These are phyloP conservation scores for Avahi laniger DNA, from an alignment of 2,797 vertebrate genomes.

Conservation along the genomic window DNA sequence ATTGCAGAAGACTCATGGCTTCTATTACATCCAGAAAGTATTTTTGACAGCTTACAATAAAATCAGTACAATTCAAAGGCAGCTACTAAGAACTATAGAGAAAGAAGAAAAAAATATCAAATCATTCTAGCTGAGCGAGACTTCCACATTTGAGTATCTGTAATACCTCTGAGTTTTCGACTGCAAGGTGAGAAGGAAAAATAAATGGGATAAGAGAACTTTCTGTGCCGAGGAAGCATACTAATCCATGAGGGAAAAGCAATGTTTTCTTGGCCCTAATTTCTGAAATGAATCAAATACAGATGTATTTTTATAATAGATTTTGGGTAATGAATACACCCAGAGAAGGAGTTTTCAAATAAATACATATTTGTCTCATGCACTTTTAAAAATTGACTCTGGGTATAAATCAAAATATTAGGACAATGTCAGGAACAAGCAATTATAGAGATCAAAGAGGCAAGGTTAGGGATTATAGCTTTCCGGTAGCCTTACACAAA, in stretches of 20 bases:
- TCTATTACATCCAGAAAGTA: background rate
- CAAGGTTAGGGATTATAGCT: background rate
- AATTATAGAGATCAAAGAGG: background rate
- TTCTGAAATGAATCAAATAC: background rate
- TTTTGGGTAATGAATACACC: background rate
- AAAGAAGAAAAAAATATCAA: background rate
- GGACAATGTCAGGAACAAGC: background rate
- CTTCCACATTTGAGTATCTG: background rate
- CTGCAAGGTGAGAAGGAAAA: background rate
- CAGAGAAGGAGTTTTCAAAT: background rate
- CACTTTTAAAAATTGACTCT: background rate
- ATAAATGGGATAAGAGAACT: background rate
- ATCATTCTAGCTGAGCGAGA: background rate
- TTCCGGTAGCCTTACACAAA: background rate
- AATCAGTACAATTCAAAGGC: background rate
- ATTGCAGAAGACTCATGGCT: background rate
- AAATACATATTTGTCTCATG: background rate
- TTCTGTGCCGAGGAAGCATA: background rate
- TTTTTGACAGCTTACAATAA: background rate
- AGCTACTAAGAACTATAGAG: background rate
- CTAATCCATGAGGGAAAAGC: background rate
- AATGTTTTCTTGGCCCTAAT: background rate
- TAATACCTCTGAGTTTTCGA: background rate
- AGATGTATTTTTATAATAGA: background rate
- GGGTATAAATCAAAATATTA: background rate